Evolutionary conservation across 2,113 vertebrate species (phyloP), one percentile per base, ranked within the genome.

Genomic region (Myiagra hebetior): DNA sequence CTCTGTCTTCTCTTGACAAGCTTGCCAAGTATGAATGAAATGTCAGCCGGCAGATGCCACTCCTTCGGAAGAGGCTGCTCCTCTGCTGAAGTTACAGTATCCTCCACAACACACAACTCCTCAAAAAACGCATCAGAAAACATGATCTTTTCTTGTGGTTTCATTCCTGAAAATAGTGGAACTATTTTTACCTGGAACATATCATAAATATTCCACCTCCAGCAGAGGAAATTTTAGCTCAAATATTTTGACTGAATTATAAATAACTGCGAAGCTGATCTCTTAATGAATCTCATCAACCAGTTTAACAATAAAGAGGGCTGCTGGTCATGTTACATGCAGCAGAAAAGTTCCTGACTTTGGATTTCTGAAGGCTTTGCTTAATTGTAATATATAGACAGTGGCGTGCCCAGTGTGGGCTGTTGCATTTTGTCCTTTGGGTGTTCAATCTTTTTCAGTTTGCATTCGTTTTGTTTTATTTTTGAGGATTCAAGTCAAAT

Each of bases 121-220:
- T 81, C 63, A 53, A 74, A 91, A 88, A 55, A 35, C 77, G 65
- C 49, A 60, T 16, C 44, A 75, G 52, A 86, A 90, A 90, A 55
- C 55, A 69, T 20, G 3, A 30, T 65, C 15, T 88, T 88, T 73
- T 52, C 70, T 86, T 52, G 46, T 3, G 30, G 27, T 15, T 89
- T 89, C 33, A 52, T 50, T 63, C 56, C 80, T 59, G 60, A 67
- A 95, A 95, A 70, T 10, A 84, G 79, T 6, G 16, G 50, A 81
- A 86, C 92, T 93, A 81, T 95, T 91, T 94, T 94, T 90, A 95
- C 79, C 92, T 93, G 85, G 91, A 93, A 88, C 75, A 84, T 83
- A 80, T 86, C 49, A 91, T 69, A 93, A 94, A 95, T 86, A 92
- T 84, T 89, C 80, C 42, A 72, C 83, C 83, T 92, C 60, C 89